phyloP scores from a whole-genome alignment of 2,888 invertebrate species.

The Zygothrica quintamaculata region DNA sequence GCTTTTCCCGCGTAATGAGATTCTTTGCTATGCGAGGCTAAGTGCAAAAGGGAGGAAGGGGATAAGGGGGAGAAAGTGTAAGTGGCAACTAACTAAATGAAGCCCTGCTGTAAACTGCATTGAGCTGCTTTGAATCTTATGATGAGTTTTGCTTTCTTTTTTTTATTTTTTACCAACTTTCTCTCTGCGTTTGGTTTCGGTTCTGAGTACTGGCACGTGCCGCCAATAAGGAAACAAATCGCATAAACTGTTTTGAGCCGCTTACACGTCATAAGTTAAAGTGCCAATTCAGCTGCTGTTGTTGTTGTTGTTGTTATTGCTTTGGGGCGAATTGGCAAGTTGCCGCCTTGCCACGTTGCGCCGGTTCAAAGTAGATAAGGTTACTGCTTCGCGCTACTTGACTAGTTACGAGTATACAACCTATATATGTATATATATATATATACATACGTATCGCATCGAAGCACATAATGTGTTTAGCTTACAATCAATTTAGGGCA shows the following conservation, averaged over 20 bases:
- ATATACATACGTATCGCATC: constrained; percentile 47
- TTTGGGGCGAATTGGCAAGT: constrained; percentile 24
- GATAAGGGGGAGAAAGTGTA: constrained; percentile 33
- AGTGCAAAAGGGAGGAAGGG: neutral
- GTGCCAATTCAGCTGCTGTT: constrained; percentile 37
- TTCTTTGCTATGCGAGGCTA: neutral
- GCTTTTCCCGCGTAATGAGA: constrained; percentile 1
- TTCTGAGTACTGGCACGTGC: constrained; percentile 62
- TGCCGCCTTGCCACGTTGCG: constrained; percentile 13
- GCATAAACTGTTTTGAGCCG: constrained; percentile 76
- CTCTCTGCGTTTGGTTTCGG: too few relatives aligned
- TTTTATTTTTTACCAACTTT: too few relatives aligned
- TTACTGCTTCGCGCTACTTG: constrained; percentile 43
- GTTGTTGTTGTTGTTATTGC: constrained; percentile 5
- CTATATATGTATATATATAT: too few relatives aligned
- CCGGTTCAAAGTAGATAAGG: constrained; percentile 45
- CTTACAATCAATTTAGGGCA: constrained; percentile 50
- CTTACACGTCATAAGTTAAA: constrained; percentile 77
- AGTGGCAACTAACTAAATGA: constrained; percentile 5
- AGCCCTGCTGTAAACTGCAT: too few relatives aligned
- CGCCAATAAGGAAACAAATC: constrained; percentile 75
- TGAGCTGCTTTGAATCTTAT: constrained; percentile 48
- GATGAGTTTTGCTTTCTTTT: too few relatives aligned
- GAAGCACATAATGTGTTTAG: constrained; percentile 24
- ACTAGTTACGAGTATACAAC: constrained; percentile 40